Conservation (phyloP, 2,113 vertebrate species). For the Cephalopholis sonnerati region DNA sequence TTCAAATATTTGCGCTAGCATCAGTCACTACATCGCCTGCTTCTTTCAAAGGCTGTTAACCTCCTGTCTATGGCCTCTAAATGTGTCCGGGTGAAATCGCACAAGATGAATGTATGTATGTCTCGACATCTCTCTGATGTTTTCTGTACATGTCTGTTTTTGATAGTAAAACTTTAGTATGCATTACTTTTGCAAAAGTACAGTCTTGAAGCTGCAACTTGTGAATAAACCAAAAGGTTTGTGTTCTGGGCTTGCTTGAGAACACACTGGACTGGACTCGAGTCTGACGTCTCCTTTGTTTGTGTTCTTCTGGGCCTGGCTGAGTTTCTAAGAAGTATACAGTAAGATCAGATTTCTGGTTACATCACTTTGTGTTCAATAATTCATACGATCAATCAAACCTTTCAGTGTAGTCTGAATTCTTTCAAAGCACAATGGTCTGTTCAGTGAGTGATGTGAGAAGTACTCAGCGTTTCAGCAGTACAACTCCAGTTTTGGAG, state of each 20-base stretch:
- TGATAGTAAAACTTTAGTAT: conserved; percentile 58
- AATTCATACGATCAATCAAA: conserved; percentile 25
- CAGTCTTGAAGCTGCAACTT: conserved; percentile 45
- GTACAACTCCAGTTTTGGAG: neutral
- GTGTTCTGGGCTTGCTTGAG: conserved; percentile 25
- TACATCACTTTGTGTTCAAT: conserved; percentile 32
- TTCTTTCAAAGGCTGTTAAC: conserved; percentile 11
- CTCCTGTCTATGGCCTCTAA: conserved; percentile 57
- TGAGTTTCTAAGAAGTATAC: conserved; percentile 24
- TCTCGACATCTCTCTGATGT: conserved; percentile 51
- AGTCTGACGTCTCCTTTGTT: conserved; percentile 30
- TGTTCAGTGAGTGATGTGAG: neutral
- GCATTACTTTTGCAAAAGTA: conserved; percentile 40
- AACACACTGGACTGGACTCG: conserved; percentile 19
- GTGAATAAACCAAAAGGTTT: conserved; percentile 64
- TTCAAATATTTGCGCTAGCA: conserved; percentile 14
- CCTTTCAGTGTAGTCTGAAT: neutral
- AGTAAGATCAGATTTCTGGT: conserved; percentile 39
- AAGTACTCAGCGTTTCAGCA: neutral
- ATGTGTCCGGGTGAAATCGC: conserved; percentile 52
- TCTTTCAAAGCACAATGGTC: neutral
- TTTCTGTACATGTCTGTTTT: conserved; percentile 58
- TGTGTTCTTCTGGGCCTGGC: conserved; percentile 5
- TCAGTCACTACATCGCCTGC: neutral
- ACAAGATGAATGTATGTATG: conserved; percentile 75